These are phyloP conservation scores for Baronia brevicornis DNA, from an alignment of 2,888 invertebrate genomes.

Conservation along the genomic window DNA sequence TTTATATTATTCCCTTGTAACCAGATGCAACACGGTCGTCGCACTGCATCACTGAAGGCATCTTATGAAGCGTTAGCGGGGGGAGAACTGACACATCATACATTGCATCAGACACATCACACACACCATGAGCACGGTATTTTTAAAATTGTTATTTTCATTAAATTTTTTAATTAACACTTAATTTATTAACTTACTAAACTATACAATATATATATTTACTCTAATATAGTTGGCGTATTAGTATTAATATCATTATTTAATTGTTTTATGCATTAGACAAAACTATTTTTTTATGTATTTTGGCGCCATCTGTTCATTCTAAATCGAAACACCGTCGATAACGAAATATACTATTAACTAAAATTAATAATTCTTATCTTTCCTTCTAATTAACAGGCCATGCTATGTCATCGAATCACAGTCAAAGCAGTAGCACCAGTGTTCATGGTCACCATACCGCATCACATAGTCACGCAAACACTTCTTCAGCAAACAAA, in stretches of 20 bases:
- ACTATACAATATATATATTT: no score
- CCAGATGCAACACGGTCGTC: conserved; percentile 94
- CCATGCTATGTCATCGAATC: conserved; percentile 40
- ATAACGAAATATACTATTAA: no score
- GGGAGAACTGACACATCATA: conserved; percentile 79
- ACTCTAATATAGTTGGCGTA: no score
- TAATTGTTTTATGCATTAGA: no score
- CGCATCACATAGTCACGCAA: conserved; percentile 41
- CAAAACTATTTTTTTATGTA: not conserved
- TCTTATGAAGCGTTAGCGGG: conserved; percentile 91
- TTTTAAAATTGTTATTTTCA: no score
- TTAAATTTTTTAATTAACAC: no score
- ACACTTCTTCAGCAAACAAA: conserved; percentile 48
- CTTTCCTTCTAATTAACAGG: conserved; percentile 28
- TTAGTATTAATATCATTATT: no score
- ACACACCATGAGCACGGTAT: conserved; percentile 19
- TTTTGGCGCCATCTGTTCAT: no score
- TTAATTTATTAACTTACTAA: no score
- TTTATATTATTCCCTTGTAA: conserved; percentile 6
- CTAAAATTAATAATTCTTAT: conserved; percentile 2
- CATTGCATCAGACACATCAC: conserved; percentile 76
- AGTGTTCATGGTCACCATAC: conserved; percentile 49
- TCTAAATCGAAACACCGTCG: no score
- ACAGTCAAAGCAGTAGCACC: conserved; percentile 36
- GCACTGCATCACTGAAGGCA: conserved; percentile 95